Evolutionary conservation across 1,140 invertebrate species (phyloP), one percentile per base, ranked within the genome.

Genomic region (Heliconius hewitsoni): DNA sequence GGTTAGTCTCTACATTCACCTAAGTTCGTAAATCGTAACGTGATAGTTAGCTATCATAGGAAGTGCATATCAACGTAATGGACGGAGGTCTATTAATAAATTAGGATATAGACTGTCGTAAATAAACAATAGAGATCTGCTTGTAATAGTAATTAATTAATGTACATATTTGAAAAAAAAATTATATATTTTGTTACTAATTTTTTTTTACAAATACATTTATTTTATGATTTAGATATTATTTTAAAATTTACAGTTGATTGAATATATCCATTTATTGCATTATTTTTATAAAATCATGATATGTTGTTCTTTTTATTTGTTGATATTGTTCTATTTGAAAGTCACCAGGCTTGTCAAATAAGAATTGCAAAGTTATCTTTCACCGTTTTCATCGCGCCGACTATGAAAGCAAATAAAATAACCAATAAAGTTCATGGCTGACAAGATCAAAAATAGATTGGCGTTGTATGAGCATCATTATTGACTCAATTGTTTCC

Each of bases 401-500:
- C n/a, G 57, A 66, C 27, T 11, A 30, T 30, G 34, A 42, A 39
- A 72, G 18, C 19, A 72, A 39, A 72, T 72, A 39, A 72, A 72
- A 72, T 72, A 13, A 46, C 55, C 57, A 71, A 74, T 75, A 74
- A 76, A 76, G 73, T 79, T 79, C 77, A 79, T 66, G 39, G 73
- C 37, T 79, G 79, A 79, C 79, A 76, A 81, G 78, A 85, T 85
- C 82, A 86, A 83, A 85, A 88, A 89, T 87, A 86, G 86, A 86
- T 85, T 74, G 76, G 71, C 82, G 80, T 23, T 57, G 19, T 72
- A 74, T 78, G 78, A 57, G 73, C 77, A 55, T 75, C 57, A 73
- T 89, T 85, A 91, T 91, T 90, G 87, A 85, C 70, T 86, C 89
- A 91, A 91, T 91, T 93, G 91, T 87, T 90, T 90, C 89, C 89